These are phyloP conservation scores for Cloeon dipterum DNA, from an alignment of 2,888 invertebrate genomes.

Conservation along the genomic window DNA sequence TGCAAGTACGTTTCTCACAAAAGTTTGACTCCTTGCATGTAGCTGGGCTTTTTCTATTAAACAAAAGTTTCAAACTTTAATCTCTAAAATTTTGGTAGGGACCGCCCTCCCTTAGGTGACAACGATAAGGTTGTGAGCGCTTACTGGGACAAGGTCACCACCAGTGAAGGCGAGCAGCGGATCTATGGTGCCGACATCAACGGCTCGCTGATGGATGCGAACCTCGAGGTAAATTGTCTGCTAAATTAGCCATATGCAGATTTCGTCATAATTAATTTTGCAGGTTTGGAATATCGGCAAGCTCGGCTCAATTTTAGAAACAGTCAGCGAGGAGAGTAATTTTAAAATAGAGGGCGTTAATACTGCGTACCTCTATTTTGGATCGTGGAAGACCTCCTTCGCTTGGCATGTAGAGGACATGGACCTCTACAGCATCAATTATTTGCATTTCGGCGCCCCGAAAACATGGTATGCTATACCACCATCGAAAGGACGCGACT, in stretches of 20 bases:
- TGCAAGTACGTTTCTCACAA: too few species aligned
- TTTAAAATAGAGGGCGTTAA: conserved; percentile 94
- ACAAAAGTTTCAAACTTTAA: too few species aligned
- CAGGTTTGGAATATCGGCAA: neutral
- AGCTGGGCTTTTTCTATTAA: too few species aligned
- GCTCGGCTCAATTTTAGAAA: conserved; percentile 23
- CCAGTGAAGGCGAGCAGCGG: conserved; percentile 84
- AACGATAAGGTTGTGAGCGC: conserved; percentile 80
- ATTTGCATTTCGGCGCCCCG: too few species aligned
- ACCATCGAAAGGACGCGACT: conserved; percentile 90
- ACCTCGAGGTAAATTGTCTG: conserved; percentile 63
- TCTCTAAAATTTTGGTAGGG: too few species aligned
- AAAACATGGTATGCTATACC: conserved; percentile 88
- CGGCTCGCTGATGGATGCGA: conserved; percentile 78
- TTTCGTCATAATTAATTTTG: too few species aligned
- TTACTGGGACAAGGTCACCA: conserved; percentile 96
- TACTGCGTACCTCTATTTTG: conserved; percentile 96
- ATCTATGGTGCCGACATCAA: conserved; percentile 98
- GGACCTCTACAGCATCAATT: too few species aligned
- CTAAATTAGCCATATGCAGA: too few species aligned
- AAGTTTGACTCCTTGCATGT: too few species aligned
- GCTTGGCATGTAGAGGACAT: too few species aligned
- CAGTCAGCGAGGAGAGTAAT: conserved; percentile 46
- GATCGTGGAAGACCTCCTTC: conserved; percentile 99
- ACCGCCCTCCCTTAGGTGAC: conserved; percentile 18